phyloP scores from a whole-genome alignment of 2,888 invertebrate genomes.

The Euplagia quadripunctaria region DNA sequence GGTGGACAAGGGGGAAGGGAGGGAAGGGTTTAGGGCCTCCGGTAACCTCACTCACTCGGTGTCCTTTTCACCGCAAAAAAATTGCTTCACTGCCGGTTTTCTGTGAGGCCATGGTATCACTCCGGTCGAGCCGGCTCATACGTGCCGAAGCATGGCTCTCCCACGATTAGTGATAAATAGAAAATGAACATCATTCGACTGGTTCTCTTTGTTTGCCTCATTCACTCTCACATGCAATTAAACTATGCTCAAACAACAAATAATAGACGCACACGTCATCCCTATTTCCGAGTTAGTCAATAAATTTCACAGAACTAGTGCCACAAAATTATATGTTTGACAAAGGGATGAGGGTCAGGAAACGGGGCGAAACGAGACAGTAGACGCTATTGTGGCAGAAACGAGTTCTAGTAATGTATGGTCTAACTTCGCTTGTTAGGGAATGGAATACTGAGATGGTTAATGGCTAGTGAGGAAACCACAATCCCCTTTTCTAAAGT shows the following conservation, averaged over 20 bases:
- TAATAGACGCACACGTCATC: background rate
- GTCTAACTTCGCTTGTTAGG: constrained; percentile 12
- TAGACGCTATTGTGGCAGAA: constrained; percentile 7
- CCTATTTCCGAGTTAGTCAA: constrained; percentile 7
- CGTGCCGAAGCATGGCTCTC: too few relatives aligned
- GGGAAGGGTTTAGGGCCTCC: too few relatives aligned
- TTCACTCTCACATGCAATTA: background rate
- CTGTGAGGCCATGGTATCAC: too few relatives aligned
- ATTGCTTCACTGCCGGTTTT: too few relatives aligned
- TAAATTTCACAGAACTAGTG: constrained; percentile 15
- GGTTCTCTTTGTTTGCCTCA: background rate
- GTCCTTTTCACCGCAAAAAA: too few relatives aligned
- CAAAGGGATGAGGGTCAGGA: constrained; percentile 36
- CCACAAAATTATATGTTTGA: constrained; percentile 27
- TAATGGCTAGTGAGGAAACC: constrained; percentile 1
- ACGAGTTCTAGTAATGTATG: constrained; percentile 13
- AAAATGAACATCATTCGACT: background rate
- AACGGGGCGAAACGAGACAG: constrained; percentile 13
- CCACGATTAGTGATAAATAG: too few relatives aligned
- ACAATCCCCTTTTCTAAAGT: background rate
- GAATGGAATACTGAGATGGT: background rate
- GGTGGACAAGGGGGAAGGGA: too few relatives aligned
- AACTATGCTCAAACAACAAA: background rate
- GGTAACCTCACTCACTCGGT: too few relatives aligned
- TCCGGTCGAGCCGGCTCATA: too few relatives aligned